Conservation (phyloP, 2,888 invertebrate genomes). For the Thymelicus sylvestris region DNA sequence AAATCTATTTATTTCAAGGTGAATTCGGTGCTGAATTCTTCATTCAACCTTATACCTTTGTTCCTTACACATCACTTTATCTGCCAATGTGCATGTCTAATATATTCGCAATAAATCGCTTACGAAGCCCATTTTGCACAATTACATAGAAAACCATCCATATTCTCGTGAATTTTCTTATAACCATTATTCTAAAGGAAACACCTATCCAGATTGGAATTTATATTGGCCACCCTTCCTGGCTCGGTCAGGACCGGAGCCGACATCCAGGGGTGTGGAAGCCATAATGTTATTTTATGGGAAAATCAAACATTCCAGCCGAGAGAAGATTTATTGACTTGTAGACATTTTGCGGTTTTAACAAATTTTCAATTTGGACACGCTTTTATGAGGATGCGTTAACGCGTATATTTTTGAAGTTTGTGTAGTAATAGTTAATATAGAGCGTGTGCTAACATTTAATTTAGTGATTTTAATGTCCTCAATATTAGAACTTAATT, state of each 20-base stretch:
- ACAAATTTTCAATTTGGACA: constrained; percentile 27
- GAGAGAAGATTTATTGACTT: constrained; percentile 50
- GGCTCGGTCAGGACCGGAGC: constrained; percentile 34
- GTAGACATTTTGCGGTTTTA: constrained; percentile 25
- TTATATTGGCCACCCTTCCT: constrained; percentile 48
- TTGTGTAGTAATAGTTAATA: too few species aligned
- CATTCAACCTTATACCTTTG: too few species aligned
- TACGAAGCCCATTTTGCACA: constrained; percentile 20
- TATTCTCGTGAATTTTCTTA: constrained; percentile 36
- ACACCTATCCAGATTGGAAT: constrained; percentile 48
- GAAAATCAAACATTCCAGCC: constrained; percentile 51
- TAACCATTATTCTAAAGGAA: constrained; percentile 38
- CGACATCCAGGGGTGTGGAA: constrained; percentile 41
- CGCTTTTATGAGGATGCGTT: not conserved
- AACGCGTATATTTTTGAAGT: too few species aligned
- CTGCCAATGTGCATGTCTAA: not conserved
- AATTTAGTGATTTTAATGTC: too few species aligned
- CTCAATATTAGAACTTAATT: too few species aligned
- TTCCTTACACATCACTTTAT: not conserved
- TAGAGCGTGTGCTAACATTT: too few species aligned
- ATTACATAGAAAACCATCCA: constrained; percentile 30
- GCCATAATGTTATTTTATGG: constrained; percentile 54
- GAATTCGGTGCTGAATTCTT: too few species aligned
- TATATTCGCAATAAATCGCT: constrained; percentile 28
- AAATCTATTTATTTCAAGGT: too few species aligned